These are phyloP conservation scores for Caenorhabditis briggsae DNA, from an alignment of 1,140 invertebrate species.

Conservation along the genomic window DNA sequence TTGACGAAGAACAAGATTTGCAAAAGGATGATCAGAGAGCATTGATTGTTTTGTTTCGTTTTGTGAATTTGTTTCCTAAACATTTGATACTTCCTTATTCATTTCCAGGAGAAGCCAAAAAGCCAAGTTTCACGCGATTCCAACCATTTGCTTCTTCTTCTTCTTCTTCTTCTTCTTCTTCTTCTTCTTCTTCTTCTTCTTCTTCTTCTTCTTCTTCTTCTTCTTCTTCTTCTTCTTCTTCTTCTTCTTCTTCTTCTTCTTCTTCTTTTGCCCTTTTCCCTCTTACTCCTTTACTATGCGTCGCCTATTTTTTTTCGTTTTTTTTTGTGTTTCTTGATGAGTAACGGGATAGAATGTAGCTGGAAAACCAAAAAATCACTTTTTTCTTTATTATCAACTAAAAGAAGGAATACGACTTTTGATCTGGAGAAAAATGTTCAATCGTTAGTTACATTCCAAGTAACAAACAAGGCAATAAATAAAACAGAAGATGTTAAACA, in stretches of 20 bases:
- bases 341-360: background rate
- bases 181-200: too few relatives aligned
- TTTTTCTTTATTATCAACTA: too few relatives aligned
- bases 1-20: background rate
- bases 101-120: background rate
- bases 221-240: too few relatives aligned
- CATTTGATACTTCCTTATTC: conserved; percentile 8
- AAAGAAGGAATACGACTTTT: too few relatives aligned
- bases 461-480: too few relatives aligned
- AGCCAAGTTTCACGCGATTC: background rate
- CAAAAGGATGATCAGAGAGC: conserved; percentile 12
- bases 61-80: background rate
- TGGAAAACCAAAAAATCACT: background rate
- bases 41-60: background rate
- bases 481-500: too few relatives aligned
- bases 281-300: background rate
- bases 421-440: too few relatives aligned
- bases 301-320: background rate
- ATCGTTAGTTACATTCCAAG: too few relatives aligned
- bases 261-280: too few relatives aligned
- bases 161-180: background rate
- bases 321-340: conserved; percentile 8
- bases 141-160: background rate
- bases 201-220: too few relatives aligned
- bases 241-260: too few relatives aligned